phyloP scores from a whole-genome alignment of 35 echinoderm and acorn worm species.

The Apostichopus parvimensis region DNA sequence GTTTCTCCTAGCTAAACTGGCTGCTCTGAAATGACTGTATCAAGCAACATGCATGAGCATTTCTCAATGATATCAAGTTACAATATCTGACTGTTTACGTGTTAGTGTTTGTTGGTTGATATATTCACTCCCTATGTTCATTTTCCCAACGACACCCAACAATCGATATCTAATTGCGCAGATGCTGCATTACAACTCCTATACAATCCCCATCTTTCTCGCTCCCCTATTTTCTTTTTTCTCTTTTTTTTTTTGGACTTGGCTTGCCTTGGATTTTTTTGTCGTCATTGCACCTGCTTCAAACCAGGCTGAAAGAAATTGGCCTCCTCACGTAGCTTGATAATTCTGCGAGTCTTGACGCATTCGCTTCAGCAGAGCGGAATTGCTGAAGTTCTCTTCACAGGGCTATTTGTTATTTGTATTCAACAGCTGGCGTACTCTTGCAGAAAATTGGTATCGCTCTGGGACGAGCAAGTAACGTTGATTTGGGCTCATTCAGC shows the following conservation, averaged over 20 bases:
- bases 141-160: not conserved
- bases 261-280: constrained; percentile 14
- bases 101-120: too few relatives aligned
- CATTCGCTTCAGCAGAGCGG: constrained; percentile 29
- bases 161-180: constrained; percentile 1
- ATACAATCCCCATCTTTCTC: not conserved
- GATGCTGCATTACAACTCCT: not conserved
- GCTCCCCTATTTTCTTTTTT: not conserved
- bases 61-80: too few relatives aligned
- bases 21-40: too few relatives aligned
- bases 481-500: constrained; percentile 32
- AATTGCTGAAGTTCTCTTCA: constrained; percentile 30
- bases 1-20: too few relatives aligned
- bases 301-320: constrained; percentile 46
- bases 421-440: constrained; percentile 45
- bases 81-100: too few relatives aligned
- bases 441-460: constrained; percentile 48
- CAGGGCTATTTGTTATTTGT: constrained; percentile 31
- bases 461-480: not conserved
- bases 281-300: constrained; percentile 19
- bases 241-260: not conserved
- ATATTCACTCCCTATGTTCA: not conserved
- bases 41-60: too few relatives aligned
- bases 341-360: constrained; percentile 30
- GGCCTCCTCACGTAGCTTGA: constrained; percentile 11